Percentiles rank a stretch among this genome's conserved stretches.
These are phyloP conservation scores for Okamejei kenojei DNA, from an alignment of 2,797 vertebrate species.

Conservation along the genomic window DNA sequence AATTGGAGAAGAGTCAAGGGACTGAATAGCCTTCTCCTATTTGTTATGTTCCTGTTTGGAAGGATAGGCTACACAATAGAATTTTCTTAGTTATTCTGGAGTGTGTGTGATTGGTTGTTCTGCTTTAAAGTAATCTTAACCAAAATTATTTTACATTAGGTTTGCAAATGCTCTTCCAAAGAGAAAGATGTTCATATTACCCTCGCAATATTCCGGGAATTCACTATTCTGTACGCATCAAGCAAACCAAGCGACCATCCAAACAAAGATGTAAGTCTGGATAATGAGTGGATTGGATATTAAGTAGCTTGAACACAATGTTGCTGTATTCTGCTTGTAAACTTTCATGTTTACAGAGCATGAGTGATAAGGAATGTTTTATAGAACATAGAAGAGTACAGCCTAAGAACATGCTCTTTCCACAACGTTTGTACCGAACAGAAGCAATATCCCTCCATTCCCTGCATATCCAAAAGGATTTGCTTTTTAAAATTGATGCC, in stretches of 20 bases:
- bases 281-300: neutral
- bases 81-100: neutral
- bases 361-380: neutral
- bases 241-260: conserved; percentile 52
- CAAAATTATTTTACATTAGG: conserved; percentile 47
- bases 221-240: conserved; percentile 61
- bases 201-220: conserved; percentile 79
- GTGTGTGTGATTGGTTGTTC: neutral
- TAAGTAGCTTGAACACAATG: neutral
- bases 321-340: neutral
- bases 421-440: no score
- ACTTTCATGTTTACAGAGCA: neutral
- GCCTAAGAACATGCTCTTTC: no score
- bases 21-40: no score
- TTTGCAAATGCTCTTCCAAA: conserved; percentile 41
- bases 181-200: conserved; percentile 59
- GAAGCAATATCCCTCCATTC: no score
- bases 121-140: conserved; percentile 3
- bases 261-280: conserved; percentile 60
- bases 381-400: no score
- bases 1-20: no score
- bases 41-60: neutral
- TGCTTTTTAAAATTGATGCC: no score
- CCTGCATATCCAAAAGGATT: no score
- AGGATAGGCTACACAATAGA: neutral